These are phyloP conservation scores for Pygathrix nemaeus DNA, from an alignment of 2,113 vertebrate genomes.

Conservation along the genomic window DNA sequence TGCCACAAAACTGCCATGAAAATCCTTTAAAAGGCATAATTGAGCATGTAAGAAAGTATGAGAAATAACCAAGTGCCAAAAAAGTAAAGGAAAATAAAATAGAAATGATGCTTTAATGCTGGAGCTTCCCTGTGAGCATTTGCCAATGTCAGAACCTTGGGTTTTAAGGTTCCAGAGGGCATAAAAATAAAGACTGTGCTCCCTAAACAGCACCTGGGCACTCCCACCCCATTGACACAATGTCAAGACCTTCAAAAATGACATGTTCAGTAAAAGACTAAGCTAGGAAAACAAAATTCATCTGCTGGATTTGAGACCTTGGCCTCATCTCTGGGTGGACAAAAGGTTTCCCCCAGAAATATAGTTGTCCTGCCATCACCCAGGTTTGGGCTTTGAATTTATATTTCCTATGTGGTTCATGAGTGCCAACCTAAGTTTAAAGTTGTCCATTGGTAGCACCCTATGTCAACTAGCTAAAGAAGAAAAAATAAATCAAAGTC, in stretches of 20 bases:
- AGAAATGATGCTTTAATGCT: background rate
- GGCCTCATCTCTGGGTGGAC: background rate
- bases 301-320: background rate
- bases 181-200: background rate
- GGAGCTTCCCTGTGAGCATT: background rate
- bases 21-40: background rate
- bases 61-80: background rate
- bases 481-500: background rate
- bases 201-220: background rate
- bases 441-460: background rate
- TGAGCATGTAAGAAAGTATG: background rate
- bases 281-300: background rate
- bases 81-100: background rate
- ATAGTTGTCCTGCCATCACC: background rate
- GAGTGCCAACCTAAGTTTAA: background rate
- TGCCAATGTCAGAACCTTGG: background rate
- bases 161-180: background rate
- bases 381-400: background rate
- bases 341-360: background rate
- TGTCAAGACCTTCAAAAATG: background rate
- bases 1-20: background rate
- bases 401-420: background rate
- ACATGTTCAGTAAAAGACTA: background rate
- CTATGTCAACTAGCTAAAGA: background rate
- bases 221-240: background rate